Evolutionary conservation across 2,888 invertebrate species (phyloP), one percentile per base, ranked within the genome.

Genomic region (Nebria salina): DNA sequence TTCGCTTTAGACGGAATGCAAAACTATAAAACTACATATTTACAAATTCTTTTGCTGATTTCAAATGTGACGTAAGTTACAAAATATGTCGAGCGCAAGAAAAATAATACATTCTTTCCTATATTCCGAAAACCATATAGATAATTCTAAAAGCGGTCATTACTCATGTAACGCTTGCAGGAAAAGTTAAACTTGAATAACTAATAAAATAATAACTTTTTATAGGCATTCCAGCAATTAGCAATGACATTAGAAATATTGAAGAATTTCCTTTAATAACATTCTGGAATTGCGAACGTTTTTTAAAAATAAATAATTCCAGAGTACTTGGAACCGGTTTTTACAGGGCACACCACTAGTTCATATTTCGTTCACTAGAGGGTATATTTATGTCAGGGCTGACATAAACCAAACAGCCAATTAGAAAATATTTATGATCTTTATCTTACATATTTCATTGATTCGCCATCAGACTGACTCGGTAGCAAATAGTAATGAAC

Each of bases 331-430:
- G 34, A 72, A 72, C 72, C 72, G 72, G 72, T 72, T 72, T 72
- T 26, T 15, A 20, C 72, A 72, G 72, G 41, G 2, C 34, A 25
- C 20, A 72, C 41, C 72, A 34, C 25, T 41, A 5, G 41, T 34
- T 13, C 72, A 6, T 25, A 70, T 41, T 72, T 72, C 13, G 26
- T 15, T n/a, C 26, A n/a, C 72, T 26, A 72, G 26, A 72, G 72
- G 34, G 25, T n/a, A 72, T 26, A 72, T 72, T n/a, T 34, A 72
- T 72, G 72, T 72, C 72, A 72, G 34, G 72, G 72, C 34, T 41
- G 42, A 20, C 25, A 26, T 41, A 13, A 26, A 26, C 11, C 72
- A 3, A 72, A 41, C 72, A 34, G 26, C 72, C 72, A 42, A 72
- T 72, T 72, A n/a, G 72, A 72, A 42, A 25, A 72, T 41, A 8